These are phyloP conservation scores for Xenopus petersii DNA, from an alignment of 2,797 vertebrate genomes.

Conservation along the genomic window DNA sequence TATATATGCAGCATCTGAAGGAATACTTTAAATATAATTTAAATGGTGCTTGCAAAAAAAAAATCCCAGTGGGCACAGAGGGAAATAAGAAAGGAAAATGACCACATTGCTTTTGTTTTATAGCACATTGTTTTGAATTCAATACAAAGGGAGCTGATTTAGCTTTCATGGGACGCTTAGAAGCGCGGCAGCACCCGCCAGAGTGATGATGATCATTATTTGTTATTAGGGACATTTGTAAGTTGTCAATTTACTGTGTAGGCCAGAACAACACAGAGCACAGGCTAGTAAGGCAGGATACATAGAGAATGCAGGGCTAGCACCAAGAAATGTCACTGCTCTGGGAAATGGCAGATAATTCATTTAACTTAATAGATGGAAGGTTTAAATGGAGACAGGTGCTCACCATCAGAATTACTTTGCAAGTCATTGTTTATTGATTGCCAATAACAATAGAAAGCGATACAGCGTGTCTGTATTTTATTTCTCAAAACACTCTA, in stretches of 20 bases:
- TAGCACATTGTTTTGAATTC: slow-evolving; percentile 4
- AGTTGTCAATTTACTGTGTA: slow-evolving; percentile 25
- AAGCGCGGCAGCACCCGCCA: neutral
- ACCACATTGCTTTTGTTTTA: slow-evolving; percentile 21
- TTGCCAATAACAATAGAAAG: slow-evolving; percentile 17
- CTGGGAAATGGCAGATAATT: neutral
- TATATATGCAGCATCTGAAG: no score
- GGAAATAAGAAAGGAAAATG: neutral
- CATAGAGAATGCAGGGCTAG: neutral
- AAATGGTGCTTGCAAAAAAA: neutral
- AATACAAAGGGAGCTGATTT: slow-evolving; percentile 45
- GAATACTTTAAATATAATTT: no score
- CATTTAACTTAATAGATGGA: slow-evolving; percentile 1
- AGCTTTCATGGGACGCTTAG: slow-evolving; percentile 8
- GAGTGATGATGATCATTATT: slow-evolving; percentile 41
- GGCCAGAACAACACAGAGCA: slow-evolving; percentile 4
- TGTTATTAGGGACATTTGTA: slow-evolving; percentile 44
- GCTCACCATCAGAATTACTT: neutral
- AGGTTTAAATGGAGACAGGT: slow-evolving; percentile 5
- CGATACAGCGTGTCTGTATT: slow-evolving; percentile 1
- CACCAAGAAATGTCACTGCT: neutral
- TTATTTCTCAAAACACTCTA: neutral
- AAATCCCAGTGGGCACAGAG: neutral
- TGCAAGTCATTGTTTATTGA: slow-evolving; percentile 4
- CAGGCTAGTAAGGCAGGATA: neutral